Evolutionary conservation across 2,797 vertebrate species (phyloP).

Genomic region (Hyperoplus immaculatus): DNA sequence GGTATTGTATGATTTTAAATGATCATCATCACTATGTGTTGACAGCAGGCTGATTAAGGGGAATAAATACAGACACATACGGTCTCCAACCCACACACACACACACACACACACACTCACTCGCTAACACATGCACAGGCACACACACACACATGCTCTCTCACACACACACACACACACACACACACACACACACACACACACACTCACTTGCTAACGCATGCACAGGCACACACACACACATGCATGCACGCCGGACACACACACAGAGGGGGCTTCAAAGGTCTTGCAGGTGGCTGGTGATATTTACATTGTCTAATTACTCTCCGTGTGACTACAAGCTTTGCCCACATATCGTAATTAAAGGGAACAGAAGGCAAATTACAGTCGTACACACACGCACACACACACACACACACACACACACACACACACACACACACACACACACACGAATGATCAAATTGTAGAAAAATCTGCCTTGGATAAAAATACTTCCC

Average conservation of each 20-base stretch:
- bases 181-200: no score
- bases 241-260: no score
- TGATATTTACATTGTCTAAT: constrained; percentile 36
- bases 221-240: no score
- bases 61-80: background rate
- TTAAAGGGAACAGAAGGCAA: constrained; percentile 69
- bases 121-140: no score
- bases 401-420: no score
- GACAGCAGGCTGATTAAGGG: constrained; percentile 41
- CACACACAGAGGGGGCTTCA: constrained; percentile 29
- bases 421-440: no score
- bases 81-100: background rate
- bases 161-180: no score
- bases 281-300: constrained; percentile 63
- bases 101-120: background rate
- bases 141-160: background rate
- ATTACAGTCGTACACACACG: no score
- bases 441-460: constrained; percentile 6
- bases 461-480: constrained; percentile 42
- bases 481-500: constrained; percentile 50
- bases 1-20: constrained; percentile 11
- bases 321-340: constrained; percentile 32
- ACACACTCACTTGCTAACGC: no score
- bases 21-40: constrained; percentile 4
- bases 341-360: constrained; percentile 62